A percentile compares a stretch with the other conserved stretches of the same genome.
Evolutionary conservation across 2,888 invertebrate species (phyloP).

Genomic region (Sarcophaga caerulescens): DNA sequence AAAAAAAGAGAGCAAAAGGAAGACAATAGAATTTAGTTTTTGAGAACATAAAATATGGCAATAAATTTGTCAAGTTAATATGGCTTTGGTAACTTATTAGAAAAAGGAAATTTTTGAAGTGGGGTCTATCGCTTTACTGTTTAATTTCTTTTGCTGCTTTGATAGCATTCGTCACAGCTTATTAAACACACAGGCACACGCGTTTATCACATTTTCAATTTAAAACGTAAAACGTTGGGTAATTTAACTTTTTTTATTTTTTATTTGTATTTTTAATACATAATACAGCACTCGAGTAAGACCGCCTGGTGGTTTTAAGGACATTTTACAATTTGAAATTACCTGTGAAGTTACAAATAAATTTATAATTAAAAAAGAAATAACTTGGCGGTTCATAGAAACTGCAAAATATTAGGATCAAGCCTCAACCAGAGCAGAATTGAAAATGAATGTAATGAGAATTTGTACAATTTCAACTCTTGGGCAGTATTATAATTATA

Average conservation of each 20-base stretch:
- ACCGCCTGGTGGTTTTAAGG: too few species aligned
- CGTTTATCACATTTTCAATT: conserved; percentile 25
- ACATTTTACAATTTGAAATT: too few species aligned
- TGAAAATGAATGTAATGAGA: too few species aligned
- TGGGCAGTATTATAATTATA: too few species aligned
- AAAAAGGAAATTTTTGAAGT: conserved; percentile 8
- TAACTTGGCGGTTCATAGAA: too few species aligned
- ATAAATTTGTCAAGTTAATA: conserved; percentile 53
- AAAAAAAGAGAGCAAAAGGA: background rate
- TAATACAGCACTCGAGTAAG: too few species aligned
- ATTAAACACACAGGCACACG: conserved; percentile 72
- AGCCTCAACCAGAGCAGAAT: too few species aligned
- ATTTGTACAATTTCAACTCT: too few species aligned
- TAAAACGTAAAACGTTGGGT: background rate
- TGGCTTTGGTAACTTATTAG: background rate
- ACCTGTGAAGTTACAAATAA: too few species aligned
- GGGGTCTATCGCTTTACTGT: background rate
- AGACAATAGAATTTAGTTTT: conserved; percentile 4
- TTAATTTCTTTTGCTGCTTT: conserved; percentile 55
- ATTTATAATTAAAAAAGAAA: too few species aligned
- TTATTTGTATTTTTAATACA: too few species aligned
- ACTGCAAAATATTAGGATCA: too few species aligned
- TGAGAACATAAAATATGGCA: conserved; percentile 52
- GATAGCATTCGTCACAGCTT: conserved; percentile 73
- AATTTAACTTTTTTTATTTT: background rate